phyloP scores from a whole-genome alignment of 1,140 invertebrate genomes.

The Sweltsa coloradensis region DNA sequence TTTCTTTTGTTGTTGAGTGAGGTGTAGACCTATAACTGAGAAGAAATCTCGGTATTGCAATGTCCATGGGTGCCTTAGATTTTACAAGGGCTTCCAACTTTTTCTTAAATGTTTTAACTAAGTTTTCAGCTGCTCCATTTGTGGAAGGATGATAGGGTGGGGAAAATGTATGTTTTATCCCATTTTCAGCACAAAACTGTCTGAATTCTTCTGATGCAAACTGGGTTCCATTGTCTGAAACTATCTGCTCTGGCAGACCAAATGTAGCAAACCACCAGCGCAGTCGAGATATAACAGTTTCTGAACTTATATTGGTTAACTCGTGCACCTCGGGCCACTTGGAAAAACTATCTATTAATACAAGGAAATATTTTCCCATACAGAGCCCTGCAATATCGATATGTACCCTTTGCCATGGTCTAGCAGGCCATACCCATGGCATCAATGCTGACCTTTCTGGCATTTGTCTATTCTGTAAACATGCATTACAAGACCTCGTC shows the following conservation, averaged over 20 bases:
- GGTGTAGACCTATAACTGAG: not conserved
- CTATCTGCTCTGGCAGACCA: conserved; percentile 25
- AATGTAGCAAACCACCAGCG: conserved; percentile 23
- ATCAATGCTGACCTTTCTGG: not conserved
- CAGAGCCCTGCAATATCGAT: conserved; percentile 18
- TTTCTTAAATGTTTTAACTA: conserved; percentile 16
- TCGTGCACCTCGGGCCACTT: conserved; percentile 18
- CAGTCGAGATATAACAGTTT: conserved; percentile 17
- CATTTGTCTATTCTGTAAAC: not conserved
- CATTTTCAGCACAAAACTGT: conserved; percentile 21
- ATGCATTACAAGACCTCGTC: not conserved
- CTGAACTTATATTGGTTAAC: conserved; percentile 10
- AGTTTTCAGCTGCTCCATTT: conserved; percentile 19
- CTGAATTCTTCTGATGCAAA: conserved; percentile 27
- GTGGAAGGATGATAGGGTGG: conserved; percentile 15
- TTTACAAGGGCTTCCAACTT: conserved; percentile 1
- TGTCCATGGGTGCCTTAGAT: not conserved
- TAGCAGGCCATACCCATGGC: not conserved
- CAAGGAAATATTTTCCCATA: conserved; percentile 14
- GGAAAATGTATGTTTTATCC: conserved; percentile 17
- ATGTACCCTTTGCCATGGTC: conserved; percentile 14
- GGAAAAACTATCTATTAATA: conserved; percentile 19
- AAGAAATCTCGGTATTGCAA: not conserved
- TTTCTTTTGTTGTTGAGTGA: not conserved
- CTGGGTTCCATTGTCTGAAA: conserved; percentile 27